Percentiles rank a stretch among this genome's conserved stretches.
phyloP scores from a whole-genome alignment of 2,888 invertebrate species.

The Neelides folsomi region DNA sequence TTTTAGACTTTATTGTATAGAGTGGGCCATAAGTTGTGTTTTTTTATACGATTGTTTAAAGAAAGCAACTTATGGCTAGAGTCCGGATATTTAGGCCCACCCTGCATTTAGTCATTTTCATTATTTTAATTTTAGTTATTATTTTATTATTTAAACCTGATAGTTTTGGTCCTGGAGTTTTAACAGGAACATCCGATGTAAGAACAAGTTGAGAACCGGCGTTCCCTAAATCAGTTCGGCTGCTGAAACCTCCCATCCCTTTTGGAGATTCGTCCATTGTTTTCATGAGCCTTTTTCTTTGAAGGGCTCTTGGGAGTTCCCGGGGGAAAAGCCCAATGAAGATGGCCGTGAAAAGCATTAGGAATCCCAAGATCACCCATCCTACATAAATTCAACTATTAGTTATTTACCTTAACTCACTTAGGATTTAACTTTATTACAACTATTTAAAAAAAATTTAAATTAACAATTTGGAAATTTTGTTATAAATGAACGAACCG shows the following conservation, averaged over 20 bases:
- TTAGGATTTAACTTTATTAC: background rate
- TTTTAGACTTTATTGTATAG: no score
- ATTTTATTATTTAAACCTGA: slow-evolving; percentile 21
- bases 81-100: no score
- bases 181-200: slow-evolving; percentile 21
- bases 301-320: slow-evolving; percentile 40
- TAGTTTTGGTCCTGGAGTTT: slow-evolving; percentile 18
- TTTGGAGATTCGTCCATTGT: slow-evolving; percentile 12
- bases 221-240: slow-evolving; percentile 11
- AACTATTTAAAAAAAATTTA: background rate
- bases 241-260: slow-evolving; percentile 12
- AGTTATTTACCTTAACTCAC: background rate
- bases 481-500: slow-evolving; percentile 37
- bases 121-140: no score
- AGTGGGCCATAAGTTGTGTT: slow-evolving; percentile 2
- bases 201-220: slow-evolving; percentile 22
- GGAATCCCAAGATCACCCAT: slow-evolving; percentile 41
- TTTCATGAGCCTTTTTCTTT: slow-evolving; percentile 12
- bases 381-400: slow-evolving; percentile 29
- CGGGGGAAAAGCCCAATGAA: slow-evolving; percentile 54
- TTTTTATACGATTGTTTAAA: no score
- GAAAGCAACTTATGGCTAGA: no score
- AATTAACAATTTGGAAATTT: background rate
- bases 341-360: slow-evolving; percentile 48
- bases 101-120: no score